Base-by-base conservation (phyloP, 2,797 vertebrate genomes). In the Lagocephalus sceleratus region DNA sequence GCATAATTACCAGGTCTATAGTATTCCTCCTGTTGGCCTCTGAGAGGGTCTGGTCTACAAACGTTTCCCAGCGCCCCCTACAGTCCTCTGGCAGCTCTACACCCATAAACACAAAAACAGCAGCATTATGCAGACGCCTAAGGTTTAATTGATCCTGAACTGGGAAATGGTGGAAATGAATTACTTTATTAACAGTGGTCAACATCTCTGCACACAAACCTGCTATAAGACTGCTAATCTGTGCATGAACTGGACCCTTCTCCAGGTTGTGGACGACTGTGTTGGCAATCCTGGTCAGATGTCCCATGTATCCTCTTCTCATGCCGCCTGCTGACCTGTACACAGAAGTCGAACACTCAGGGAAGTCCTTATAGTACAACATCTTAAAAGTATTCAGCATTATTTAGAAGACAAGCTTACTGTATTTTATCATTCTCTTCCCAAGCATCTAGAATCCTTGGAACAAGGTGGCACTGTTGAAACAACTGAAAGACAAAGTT, bases 281-380 rank as follows among this genome's bases (percentile, higher is more conserved):
- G 22, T 99, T 99, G 84, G 97, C 97, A 26, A 99, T 98, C 51
- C 97, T 92, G 0, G 97, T 99, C 46, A 99, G 93, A 88, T 99
- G 97, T 38, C 97, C 97, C 97, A 99, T 99, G 77, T 98, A 95
- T 15, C 97, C 97, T 48, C 94, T 91, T 74, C 97, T 91, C 92
- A 94, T 94, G 1, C 97, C 97, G 0, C 95, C 96, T 47, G 93
- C 92, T 25, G 92, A 90, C 92, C 97, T 99, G 80, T 47, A 74
- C 42, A 74, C 47, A 78, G 0, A 57, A 10, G 17, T 20, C 22
- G 12, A 2, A 47, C 16, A 46, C 17, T 59, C 38, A 21, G 6
- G 21, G 9, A 57, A 57, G 55, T 23, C 6, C 38, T 35, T 11
- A 8, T 2, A 16, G 17, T 45, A 21, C 1, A 5, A 0, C 21